phyloP scores from a whole-genome alignment of 2,888 invertebrate species.

The Troilus luridus region DNA sequence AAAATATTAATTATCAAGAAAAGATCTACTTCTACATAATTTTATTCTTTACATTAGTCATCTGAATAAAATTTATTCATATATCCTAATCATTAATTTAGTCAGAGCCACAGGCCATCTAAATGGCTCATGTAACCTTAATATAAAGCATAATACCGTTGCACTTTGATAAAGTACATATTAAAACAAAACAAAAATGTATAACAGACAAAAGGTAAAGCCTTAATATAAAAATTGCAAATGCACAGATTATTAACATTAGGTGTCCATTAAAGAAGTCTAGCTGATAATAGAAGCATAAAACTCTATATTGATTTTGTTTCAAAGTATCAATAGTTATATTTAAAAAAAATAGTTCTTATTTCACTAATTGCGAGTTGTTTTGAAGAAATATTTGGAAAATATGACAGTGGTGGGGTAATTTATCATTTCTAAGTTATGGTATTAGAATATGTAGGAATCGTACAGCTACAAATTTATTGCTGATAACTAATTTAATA shows the following conservation, averaged over 20 bases:
- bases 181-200: constrained; percentile 47
- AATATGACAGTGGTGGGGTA: not conserved
- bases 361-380: constrained; percentile 12
- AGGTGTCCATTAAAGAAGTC: constrained; percentile 43
- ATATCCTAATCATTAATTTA: constrained; percentile 28
- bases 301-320: constrained; percentile 6
- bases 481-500: constrained; percentile 39
- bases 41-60: constrained; percentile 42
- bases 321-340: not conserved
- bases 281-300: constrained; percentile 28
- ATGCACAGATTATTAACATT: constrained; percentile 44
- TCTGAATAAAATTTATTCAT: constrained; percentile 55
- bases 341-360: constrained; percentile 38
- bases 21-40: constrained; percentile 33
- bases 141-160: constrained; percentile 57
- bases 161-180: constrained; percentile 56
- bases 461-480: constrained; percentile 33
- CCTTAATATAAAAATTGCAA: constrained; percentile 50
- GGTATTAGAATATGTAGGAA: not conserved
- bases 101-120: constrained; percentile 56
- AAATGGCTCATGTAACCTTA: constrained; percentile 56
- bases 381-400: not conserved
- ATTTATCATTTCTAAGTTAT: not conserved
- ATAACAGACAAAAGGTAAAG: constrained; percentile 54
- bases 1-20: constrained; percentile 37